Evolutionary conservation across 2,113 vertebrate genomes (phyloP).

Genomic region (Pogonocichla stellata): DNA sequence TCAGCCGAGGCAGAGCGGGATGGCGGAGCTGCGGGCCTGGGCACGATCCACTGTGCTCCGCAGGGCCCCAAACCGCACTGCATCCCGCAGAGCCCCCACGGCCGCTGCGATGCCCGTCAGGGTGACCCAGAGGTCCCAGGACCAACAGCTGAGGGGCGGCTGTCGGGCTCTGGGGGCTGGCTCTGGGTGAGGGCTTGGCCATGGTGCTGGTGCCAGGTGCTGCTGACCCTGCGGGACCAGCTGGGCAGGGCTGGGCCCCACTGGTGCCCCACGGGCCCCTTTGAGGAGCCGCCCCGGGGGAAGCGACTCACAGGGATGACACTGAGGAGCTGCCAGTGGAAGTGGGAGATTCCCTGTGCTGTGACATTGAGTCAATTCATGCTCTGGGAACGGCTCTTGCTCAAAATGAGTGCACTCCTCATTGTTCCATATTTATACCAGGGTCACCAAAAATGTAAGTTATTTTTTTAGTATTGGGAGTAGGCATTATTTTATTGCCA

Average conservation of each 20-base stretch:
- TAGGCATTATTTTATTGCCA: background rate
- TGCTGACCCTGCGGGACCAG: background rate
- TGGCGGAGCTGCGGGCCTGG: too few relatives aligned
- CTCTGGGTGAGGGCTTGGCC: background rate
- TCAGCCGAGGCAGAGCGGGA: too few relatives aligned
- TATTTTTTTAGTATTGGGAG: too few relatives aligned
- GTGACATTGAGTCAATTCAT: background rate
- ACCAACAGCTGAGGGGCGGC: background rate
- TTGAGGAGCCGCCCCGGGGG: background rate
- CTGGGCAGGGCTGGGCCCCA: background rate
- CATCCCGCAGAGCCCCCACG: background rate
- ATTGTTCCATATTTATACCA: too few relatives aligned
- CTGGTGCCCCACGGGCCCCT: background rate
- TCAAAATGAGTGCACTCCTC: background rate
- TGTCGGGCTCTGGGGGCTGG: background rate
- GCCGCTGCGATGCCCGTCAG: background rate
- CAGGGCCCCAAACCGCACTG: too few relatives aligned
- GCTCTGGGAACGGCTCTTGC: background rate
- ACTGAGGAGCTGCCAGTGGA: background rate
- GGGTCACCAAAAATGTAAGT: background rate
- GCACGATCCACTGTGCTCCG: too few relatives aligned
- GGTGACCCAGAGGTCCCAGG: background rate
- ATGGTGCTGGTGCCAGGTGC: background rate
- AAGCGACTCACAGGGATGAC: background rate
- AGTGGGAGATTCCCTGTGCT: too few relatives aligned